Conservation (phyloP, 2,797 vertebrate species). For the Acomys russatus region DNA sequence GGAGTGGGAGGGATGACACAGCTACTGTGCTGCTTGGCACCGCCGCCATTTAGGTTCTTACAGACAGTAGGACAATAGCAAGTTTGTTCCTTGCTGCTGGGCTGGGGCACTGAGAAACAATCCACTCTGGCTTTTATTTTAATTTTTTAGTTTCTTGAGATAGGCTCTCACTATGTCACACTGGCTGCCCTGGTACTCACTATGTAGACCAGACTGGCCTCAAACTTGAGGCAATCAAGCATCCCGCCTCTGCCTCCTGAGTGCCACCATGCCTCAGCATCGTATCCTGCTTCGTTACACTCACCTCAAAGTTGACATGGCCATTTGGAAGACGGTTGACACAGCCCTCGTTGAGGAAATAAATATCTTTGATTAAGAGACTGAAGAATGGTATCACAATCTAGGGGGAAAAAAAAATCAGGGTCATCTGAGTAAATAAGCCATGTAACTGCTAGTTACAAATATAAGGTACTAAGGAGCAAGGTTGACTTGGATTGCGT, state of each 20-base stretch:
- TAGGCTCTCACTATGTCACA: not conserved
- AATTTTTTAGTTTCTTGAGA: not conserved
- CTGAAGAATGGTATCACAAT: constrained; percentile 99
- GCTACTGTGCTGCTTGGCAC: not conserved
- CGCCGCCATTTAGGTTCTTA: not conserved
- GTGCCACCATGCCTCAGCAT: not conserved
- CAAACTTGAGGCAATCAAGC: not conserved
- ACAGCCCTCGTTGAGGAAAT: constrained; percentile 98
- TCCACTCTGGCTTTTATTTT: not conserved
- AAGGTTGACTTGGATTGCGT: not conserved
- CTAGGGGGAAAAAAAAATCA: constrained; percentile 87
- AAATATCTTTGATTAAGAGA: constrained; percentile 97
- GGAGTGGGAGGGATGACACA: too few relatives aligned
- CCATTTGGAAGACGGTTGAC: constrained; percentile 94
- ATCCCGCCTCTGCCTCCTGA: not conserved
- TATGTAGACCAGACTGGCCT: not conserved
- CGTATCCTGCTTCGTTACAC: not conserved
- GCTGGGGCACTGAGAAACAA: too few relatives aligned
- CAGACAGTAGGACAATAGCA: not conserved
- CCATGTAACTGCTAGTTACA: not conserved
- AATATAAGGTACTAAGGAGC: not conserved
- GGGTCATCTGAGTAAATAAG: constrained; percentile 36
- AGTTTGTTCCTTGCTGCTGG: not conserved
- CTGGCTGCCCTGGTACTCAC: not conserved
- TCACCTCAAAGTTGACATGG: constrained; percentile 97